Evolutionary conservation across 2,113 vertebrate species (phyloP).

Genomic region (Oreochromis aureus): DNA sequence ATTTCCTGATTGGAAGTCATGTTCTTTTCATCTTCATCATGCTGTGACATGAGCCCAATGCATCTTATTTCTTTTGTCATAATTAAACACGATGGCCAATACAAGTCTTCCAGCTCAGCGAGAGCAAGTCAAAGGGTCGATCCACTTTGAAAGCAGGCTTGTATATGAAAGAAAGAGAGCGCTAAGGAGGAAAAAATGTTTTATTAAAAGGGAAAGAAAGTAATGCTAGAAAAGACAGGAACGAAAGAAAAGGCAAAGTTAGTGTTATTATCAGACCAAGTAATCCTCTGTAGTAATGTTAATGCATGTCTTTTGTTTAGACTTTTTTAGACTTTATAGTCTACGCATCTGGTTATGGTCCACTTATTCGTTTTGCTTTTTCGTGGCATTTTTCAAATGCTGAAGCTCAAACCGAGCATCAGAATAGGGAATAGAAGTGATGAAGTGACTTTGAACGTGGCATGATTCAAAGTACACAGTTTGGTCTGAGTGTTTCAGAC

Average conservation of each 20-base stretch:
- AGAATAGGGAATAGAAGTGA: not conserved
- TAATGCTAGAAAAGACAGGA: not conserved
- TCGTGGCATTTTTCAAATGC: not conserved
- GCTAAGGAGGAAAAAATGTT: not conserved
- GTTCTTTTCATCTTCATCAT: not conserved
- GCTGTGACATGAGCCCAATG: not conserved
- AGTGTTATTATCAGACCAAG: not conserved
- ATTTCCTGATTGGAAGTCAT: slow-evolving; percentile 34
- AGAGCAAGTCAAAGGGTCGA: not conserved
- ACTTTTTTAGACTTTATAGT: not conserved
- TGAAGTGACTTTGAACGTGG: not conserved
- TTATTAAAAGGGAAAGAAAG: not conserved
- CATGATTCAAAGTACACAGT: not conserved
- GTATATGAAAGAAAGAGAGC: not conserved
- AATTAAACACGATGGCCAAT: slow-evolving; percentile 22
- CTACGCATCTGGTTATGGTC: not conserved
- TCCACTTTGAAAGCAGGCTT: not conserved
- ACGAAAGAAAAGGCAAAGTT: not conserved
- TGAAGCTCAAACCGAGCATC: not conserved
- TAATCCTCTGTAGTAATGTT: not conserved
- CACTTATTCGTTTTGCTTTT: not conserved
- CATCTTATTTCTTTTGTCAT: not conserved
- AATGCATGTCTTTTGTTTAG: not conserved
- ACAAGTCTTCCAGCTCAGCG: not conserved
- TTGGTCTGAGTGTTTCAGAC: not conserved